Evolutionary conservation across 2,888 invertebrate species (phyloP).

Genomic region (Leptopilina syphax): DNA sequence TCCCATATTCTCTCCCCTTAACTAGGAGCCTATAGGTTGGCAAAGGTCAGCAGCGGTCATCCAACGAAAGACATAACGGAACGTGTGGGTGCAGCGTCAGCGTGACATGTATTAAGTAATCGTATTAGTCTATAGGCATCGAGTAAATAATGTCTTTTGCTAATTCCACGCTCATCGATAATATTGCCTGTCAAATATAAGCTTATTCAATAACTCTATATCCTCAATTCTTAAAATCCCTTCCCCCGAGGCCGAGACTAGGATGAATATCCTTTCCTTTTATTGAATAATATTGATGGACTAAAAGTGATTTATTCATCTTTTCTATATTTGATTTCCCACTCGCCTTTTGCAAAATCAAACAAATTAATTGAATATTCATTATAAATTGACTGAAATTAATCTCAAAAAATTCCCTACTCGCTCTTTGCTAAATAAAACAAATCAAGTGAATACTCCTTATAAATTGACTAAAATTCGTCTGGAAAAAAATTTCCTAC

Average conservation of each 20-base stretch:
- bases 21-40: slow-evolving; percentile 43
- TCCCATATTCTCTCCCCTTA: slow-evolving; percentile 48
- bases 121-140: slow-evolving; percentile 54
- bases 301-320: no score
- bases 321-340: no score
- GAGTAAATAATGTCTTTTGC: slow-evolving; percentile 10
- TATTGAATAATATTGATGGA: neutral
- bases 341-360: no score
- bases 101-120: slow-evolving; percentile 67
- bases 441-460: no score
- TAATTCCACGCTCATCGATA: slow-evolving; percentile 36
- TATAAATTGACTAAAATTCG: no score
- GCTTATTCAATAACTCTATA: slow-evolving; percentile 7
- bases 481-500: no score
- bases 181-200: neutral
- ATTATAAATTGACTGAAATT: no score
- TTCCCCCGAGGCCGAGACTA: no score
- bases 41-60: slow-evolving; percentile 69
- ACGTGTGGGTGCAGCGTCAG: slow-evolving; percentile 68
- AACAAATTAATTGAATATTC: no score
- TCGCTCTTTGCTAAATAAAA: no score
- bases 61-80: slow-evolving; percentile 65
- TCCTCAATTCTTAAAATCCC: slow-evolving; percentile 10
- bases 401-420: no score
- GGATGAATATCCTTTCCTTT: neutral